Evolutionary conservation across 2,113 vertebrate species (phyloP).

Genomic region (Pangasianodon hypophthalmus): DNA sequence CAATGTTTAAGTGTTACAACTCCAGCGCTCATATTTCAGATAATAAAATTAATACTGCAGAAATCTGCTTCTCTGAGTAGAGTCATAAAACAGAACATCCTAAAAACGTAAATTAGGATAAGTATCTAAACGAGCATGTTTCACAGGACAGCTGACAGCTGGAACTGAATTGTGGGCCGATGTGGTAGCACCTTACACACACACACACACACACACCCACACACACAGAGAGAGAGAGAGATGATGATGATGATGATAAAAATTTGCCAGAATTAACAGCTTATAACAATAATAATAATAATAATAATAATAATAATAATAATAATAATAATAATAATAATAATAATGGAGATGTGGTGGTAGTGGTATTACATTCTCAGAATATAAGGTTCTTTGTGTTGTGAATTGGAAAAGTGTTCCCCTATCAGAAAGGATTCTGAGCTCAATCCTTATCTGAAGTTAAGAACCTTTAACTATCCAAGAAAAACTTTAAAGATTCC

Average conservation of each 20-base stretch:
- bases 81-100: constrained; percentile 45
- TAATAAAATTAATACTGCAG: constrained; percentile 60
- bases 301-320: neutral
- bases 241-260: neutral
- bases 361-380: too few species aligned
- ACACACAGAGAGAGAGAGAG: constrained; percentile 9
- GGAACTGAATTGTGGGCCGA: constrained; percentile 22
- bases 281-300: neutral
- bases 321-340: constrained; percentile 11
- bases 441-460: neutral
- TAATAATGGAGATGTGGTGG: too few species aligned
- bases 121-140: constrained; percentile 47
- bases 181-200: neutral
- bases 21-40: constrained; percentile 59
- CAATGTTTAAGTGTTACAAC: constrained; percentile 63
- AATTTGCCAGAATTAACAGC: neutral
- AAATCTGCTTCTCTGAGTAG: constrained; percentile 40
- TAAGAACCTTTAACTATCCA: neutral
- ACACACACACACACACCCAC: constrained; percentile 10
- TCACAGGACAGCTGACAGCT: constrained; percentile 44
- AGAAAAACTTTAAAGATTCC: neutral
- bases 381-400: too few species aligned
- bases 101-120: constrained; percentile 47
- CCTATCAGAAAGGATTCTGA: neutral
- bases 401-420: too few species aligned